Evolutionary conservation across 2,888 invertebrate species (phyloP), one percentile per base, ranked within the genome.

Genomic region (Pseudoips prasinana): DNA sequence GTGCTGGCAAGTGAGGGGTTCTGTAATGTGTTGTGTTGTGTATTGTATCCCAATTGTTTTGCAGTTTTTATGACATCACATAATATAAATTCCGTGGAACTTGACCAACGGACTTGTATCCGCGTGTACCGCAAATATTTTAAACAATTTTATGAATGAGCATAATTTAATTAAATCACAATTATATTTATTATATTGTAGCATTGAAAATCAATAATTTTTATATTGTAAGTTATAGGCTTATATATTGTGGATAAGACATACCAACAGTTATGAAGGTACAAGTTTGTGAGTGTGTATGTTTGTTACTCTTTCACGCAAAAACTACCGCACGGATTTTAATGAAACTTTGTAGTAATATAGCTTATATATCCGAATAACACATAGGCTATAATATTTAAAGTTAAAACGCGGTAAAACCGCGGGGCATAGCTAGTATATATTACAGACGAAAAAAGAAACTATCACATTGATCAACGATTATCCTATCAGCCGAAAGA

Each of bases 41-140:
- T 73, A 70, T 63, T 65, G 58, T 56, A 64, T 60, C 64, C 47
- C 49, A 29, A 44, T 60, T 73, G 43, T 50, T 74, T 81, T 76
- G 74, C 73, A 62, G 60, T 55, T 70, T 57, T 45, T n/a, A n/a
- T 28, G 10, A 55, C 61, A 52, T 65, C 51, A 74, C 73, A 78
- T 77, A n/a, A n/a, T n/a, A 76, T 78, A 75, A 78, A 46, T 69
- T 74, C 33, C 29, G 17, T 42, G 10, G 33, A 36, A 41, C 22
- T 44, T 41, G 45, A 35, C 37, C 41, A 52, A 34, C 38, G 34
- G 43, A 48, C 41, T 39, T 41, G 46, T 47, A 37, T 30, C 33
- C 4, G 34, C 44, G 43, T 39, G 34, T 24, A 37, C 20, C 29
- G 25, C 34, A 36, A 36, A 35, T 25, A 25, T 42, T 29, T 27